Percentiles rank a stretch among this genome's conserved stretches.
phyloP scores from a whole-genome alignment of 2,797 vertebrate genomes.

The Ptychadena robeensis region DNA sequence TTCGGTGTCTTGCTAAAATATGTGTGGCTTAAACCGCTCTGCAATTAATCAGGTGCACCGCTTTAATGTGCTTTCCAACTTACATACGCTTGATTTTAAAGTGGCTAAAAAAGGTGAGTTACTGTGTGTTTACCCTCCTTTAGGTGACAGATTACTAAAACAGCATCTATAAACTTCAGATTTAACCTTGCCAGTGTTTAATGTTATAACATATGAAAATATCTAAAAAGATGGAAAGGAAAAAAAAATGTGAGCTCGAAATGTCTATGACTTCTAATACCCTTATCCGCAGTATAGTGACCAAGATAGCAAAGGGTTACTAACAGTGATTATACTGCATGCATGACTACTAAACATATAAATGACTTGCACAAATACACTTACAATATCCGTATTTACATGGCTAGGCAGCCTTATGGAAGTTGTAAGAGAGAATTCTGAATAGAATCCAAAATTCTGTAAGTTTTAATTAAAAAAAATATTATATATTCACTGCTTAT shows the following conservation, averaged over 20 bases:
- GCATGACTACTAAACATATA: background rate
- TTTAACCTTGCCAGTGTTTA: background rate
- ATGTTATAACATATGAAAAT: background rate
- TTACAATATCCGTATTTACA: background rate
- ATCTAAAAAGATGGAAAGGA: background rate
- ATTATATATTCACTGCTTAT: background rate
- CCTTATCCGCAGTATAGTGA: background rate
- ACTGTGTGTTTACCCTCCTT: constrained; percentile 74
- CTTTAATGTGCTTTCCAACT: constrained; percentile 54
- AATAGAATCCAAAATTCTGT: background rate
- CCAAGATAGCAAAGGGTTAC: background rate
- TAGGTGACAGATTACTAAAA: constrained; percentile 89
- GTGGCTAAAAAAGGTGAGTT: constrained; percentile 78
- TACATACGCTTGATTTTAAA: constrained; percentile 55
- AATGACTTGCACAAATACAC: background rate
- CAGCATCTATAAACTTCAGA: constrained; percentile 80
- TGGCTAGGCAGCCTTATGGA: too few relatives aligned
- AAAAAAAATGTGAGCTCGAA: background rate
- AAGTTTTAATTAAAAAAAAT: background rate
- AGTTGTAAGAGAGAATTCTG: background rate
- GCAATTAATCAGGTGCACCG: constrained; percentile 65
- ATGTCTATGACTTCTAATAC: background rate
- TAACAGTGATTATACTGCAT: background rate
- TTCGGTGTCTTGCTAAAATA: constrained; percentile 64
- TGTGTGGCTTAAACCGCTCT: constrained; percentile 62